Evolutionary conservation across 2,888 invertebrate genomes (phyloP), one percentile per base, ranked within the genome.

Genomic region (Meandrusa payeni): DNA sequence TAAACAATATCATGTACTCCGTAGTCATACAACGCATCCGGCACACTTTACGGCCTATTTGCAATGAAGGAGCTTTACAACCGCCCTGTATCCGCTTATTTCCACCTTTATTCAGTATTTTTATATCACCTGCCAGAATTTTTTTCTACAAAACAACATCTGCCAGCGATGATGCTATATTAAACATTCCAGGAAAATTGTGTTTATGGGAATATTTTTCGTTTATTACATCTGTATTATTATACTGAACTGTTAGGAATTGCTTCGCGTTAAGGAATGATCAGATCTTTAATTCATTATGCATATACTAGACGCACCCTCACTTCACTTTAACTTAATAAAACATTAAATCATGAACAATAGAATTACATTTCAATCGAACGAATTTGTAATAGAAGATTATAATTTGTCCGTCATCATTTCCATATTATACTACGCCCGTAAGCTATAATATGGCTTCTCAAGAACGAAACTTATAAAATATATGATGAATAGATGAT

Each of bases 21-120:
- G 24, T 45, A 56, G 52, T 52, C 62, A 55, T 68, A 59, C 51
- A 46, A 47, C 56, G 59, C 76, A 74, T 68, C 76, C 72, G 71
- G 64, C 51, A 54, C 65, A 64, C 66, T 83, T 81, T 79, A 81
- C 77, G 60, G 73, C 73, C 76, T 81, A 78, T 80, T 80, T 73
- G 72, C 76, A 69, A 72, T 74, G 73, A 72, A 73, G 64, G 68
- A 76, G 64, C 71, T 80, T 80, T 79, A 79, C 70, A 74, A 63
- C 71, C 56, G 12, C 46, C 56, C 52, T 46, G 53, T 59, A 64
- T 59, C 55, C 58, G 54, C 58, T 57, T 70, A 66, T 76, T 67
- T 64, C 64, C 67, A 61, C 64, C 69, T 76, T 76, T 73, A 61
- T 63, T 55, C 62, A 57, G 57, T 61, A 59, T 69, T 63, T 70